phyloP scores from a whole-genome alignment of 2,113 vertebrate species.

The Mohoua ochrocephala region DNA sequence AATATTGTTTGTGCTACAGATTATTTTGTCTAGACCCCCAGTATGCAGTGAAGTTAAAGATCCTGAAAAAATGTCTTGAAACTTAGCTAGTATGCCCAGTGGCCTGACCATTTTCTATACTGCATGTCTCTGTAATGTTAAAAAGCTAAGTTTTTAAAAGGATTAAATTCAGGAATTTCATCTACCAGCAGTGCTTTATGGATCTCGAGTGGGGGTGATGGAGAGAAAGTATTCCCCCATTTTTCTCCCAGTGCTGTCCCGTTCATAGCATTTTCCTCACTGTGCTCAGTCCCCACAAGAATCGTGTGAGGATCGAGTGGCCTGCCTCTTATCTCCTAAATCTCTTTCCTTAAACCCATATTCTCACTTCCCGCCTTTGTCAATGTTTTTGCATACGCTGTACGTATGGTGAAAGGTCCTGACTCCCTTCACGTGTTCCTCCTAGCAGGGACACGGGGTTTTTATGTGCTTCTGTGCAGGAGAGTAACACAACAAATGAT shows the following conservation, averaged over 20 bases:
- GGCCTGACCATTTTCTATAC: neutral
- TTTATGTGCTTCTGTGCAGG: neutral
- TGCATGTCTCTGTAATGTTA: neutral
- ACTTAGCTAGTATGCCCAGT: neutral
- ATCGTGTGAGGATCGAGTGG: neutral
- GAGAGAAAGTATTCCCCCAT: neutral
- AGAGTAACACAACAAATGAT: neutral
- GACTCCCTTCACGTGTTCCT: neutral
- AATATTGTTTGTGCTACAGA: neutral
- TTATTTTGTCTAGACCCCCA: neutral
- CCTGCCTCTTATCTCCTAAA: neutral
- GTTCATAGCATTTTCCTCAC: neutral
- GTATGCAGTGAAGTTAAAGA: neutral
- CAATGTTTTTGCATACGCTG: neutral
- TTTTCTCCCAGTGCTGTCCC: neutral
- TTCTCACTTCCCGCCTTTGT: neutral
- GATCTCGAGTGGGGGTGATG: rapidly evolving
- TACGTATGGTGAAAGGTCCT: neutral
- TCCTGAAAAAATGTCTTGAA: neutral
- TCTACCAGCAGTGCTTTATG: neutral
- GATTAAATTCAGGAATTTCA: neutral
- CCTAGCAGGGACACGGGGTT: neutral
- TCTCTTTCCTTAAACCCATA: neutral
- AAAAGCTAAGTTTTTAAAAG: neutral
- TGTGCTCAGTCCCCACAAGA: neutral